phyloP scores from a whole-genome alignment of 2,797 vertebrate genomes.

The Cryptoblepharus egeriae region DNA sequence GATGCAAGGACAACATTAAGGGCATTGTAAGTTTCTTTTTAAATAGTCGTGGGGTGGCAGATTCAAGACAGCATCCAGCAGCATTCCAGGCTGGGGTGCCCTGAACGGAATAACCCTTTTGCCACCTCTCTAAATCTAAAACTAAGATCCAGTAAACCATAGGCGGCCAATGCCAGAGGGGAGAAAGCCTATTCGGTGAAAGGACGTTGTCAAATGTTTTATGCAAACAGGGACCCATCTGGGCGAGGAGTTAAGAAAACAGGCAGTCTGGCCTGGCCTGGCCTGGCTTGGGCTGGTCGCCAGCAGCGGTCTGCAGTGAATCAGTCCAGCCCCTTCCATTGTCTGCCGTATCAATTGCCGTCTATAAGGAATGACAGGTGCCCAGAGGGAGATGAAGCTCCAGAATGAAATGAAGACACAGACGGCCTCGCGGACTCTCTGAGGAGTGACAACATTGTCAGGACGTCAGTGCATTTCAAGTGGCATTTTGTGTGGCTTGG shows the following conservation, averaged over 20 bases:
- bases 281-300: neutral
- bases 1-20: too few species aligned
- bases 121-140: too few species aligned
- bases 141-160: too few species aligned
- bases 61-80: too few species aligned
- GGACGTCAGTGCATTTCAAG: neutral
- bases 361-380: slow-evolving; percentile 36
- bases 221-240: neutral
- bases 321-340: slow-evolving; percentile 3
- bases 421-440: neutral
- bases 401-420: slow-evolving; percentile 28
- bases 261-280: neutral
- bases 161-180: too few species aligned
- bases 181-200: neutral
- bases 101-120: too few species aligned
- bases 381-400: slow-evolving; percentile 10
- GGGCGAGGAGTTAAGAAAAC: neutral
- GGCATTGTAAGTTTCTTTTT: too few species aligned
- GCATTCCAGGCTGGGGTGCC: too few species aligned
- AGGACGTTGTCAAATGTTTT: neutral
- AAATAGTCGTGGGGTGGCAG: too few species aligned
- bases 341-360: slow-evolving; percentile 15
- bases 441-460: neutral
- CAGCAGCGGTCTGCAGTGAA: neutral
- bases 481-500: neutral